Conservation (phyloP, 2,113 vertebrate genomes). For the Cinclus cinclus region DNA sequence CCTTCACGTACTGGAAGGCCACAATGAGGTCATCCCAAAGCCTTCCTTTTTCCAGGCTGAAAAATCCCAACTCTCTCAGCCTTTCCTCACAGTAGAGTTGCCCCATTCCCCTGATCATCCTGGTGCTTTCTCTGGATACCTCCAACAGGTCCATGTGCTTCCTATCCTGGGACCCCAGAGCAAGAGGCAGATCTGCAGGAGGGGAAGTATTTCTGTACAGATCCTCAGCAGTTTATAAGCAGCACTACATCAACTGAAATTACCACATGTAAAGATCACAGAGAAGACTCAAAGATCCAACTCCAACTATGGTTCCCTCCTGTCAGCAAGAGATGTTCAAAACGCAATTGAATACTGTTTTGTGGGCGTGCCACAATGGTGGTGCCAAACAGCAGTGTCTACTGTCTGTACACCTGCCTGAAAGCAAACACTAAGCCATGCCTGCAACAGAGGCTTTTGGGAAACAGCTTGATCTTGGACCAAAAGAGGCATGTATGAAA, state of each 20-base stretch:
- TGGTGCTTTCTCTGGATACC: neutral
- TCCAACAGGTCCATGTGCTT: neutral
- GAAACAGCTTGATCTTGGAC: neutral
- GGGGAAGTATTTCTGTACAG: neutral
- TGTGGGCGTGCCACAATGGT: fast-evolving
- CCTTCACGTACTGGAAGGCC: neutral
- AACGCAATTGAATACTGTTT: neutral
- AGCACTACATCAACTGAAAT: neutral
- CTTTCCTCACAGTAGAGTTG: neutral
- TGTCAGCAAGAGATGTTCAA: neutral
- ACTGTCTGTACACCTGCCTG: neutral
- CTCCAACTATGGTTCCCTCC: neutral
- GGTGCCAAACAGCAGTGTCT: neutral
- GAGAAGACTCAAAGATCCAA: neutral
- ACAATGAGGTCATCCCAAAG: neutral
- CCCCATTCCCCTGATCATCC: neutral
- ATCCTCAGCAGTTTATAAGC: neutral
- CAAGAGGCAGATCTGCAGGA: neutral
- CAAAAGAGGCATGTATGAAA: neutral
- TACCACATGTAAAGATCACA: neutral
- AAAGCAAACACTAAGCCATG: neutral
- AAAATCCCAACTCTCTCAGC: neutral
- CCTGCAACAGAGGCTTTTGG: neutral
- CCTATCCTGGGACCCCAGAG: neutral
- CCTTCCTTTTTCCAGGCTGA: neutral